phyloP scores from a whole-genome alignment of 2,888 invertebrate genomes.

The Nephrotoma flavescens region DNA sequence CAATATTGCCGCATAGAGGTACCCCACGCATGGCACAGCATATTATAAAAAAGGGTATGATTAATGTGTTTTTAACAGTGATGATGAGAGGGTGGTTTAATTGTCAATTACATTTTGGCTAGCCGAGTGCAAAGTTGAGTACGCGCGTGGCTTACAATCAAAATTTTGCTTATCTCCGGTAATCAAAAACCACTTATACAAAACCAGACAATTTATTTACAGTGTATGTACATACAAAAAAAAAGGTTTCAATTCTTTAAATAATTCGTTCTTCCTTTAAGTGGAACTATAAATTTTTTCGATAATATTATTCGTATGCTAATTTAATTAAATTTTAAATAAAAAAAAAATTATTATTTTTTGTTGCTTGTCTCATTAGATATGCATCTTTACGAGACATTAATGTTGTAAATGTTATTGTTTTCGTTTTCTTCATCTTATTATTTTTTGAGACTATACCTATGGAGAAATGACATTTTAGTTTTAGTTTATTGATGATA shows the following conservation, averaged over 20 bases:
- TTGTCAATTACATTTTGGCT: background rate
- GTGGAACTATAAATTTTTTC: conserved; percentile 4
- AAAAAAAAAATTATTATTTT: background rate
- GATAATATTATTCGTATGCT: conserved; percentile 5
- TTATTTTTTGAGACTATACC: background rate
- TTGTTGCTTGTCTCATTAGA: conserved; percentile 1
- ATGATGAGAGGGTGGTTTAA: background rate
- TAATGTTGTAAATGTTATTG: conserved; percentile 6
- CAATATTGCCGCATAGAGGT: background rate
- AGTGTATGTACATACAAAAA: background rate
- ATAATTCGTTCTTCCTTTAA: background rate
- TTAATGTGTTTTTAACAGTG: background rate
- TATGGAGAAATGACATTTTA: background rate
- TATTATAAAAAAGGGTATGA: background rate
- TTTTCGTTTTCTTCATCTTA: background rate
- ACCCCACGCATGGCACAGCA: background rate
- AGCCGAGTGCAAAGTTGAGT: background rate
- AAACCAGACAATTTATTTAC: background rate
- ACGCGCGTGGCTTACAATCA: background rate
- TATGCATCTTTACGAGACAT: conserved; percentile 6
- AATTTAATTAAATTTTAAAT: conserved; percentile 4
- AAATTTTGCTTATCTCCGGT: background rate
- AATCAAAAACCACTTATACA: background rate
- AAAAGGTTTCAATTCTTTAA: background rate
- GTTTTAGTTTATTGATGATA: background rate